phyloP scores from a whole-genome alignment of 2,113 vertebrate genomes.

The Lynx canadensis region DNA sequence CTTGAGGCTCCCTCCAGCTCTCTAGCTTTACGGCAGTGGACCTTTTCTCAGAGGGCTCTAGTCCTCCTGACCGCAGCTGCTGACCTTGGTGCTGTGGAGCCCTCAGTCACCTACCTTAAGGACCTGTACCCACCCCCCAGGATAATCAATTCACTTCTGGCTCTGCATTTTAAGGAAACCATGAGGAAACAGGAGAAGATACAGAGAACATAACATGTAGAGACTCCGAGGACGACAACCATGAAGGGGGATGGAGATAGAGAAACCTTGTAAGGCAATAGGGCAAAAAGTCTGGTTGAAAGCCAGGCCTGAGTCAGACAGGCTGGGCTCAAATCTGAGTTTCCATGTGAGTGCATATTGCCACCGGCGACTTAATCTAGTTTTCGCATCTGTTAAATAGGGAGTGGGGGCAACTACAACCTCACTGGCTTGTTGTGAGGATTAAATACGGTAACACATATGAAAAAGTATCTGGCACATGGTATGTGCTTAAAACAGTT shows the following conservation, averaged over 20 bases:
- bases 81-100: background rate
- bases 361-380: background rate
- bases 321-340: background rate
- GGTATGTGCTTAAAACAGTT: background rate
- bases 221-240: background rate
- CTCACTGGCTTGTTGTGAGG: constrained; percentile 13
- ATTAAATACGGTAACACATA: background rate
- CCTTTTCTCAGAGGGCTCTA: background rate
- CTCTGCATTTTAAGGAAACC: background rate
- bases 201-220: background rate
- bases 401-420: background rate
- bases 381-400: background rate
- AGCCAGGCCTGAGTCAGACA: background rate
- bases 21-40: background rate
- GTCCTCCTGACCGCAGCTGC: background rate
- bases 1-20: background rate
- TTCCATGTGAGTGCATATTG: background rate
- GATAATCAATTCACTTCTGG: background rate
- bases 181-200: background rate
- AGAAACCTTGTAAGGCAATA: background rate
- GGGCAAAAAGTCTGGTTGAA: background rate
- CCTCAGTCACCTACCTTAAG: background rate
- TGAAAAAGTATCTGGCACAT: background rate
- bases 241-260: background rate
- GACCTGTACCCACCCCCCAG: background rate